phyloP scores from a whole-genome alignment of 2,888 invertebrate genomes.

The Eupithecia pulchellata region DNA sequence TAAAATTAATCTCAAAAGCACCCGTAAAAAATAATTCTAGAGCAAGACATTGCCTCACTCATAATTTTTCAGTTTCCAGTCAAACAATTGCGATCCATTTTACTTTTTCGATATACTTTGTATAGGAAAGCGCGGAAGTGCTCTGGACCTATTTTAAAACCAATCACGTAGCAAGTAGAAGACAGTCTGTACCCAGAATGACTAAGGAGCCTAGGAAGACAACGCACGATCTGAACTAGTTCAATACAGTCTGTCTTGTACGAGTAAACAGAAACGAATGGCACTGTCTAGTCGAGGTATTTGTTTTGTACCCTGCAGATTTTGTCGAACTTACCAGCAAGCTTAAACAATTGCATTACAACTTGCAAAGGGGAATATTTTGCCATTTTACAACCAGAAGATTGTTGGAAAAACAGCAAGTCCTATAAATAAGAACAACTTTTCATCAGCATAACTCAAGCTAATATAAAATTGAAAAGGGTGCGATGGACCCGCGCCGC shows the following conservation, averaged over 20 bases:
- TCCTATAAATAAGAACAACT: conserved; percentile 11
- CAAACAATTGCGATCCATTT: not conserved
- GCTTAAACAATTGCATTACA: not conserved
- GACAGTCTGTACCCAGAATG: conserved; percentile 61
- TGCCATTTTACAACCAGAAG: not conserved
- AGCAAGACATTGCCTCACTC: not conserved
- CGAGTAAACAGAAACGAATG: conserved; percentile 9
- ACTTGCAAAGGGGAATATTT: not conserved
- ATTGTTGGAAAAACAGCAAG: not conserved
- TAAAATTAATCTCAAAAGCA: not conserved
- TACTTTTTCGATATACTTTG: not conserved
- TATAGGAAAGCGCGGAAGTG: conserved; percentile 48
- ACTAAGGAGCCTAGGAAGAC: conserved; percentile 51
- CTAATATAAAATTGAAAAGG: conserved; percentile 35
- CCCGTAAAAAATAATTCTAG: not conserved
- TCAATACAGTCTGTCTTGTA: conserved; percentile 19
- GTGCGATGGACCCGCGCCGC: conserved; percentile 30
- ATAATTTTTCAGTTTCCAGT: not conserved
- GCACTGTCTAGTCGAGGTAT: not conserved
- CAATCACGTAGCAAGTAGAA: conserved; percentile 69
- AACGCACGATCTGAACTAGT: conserved; percentile 31
- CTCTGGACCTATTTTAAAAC: conserved; percentile 55
- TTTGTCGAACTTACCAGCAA: not conserved
- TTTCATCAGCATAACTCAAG: conserved; percentile 37
- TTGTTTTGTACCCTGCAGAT: conserved; percentile 18